Percentiles rank a stretch among this genome's conserved stretches.
These are phyloP conservation scores for Pterostichus madidus DNA, from an alignment of 2,888 invertebrate species.

Conservation along the genomic window DNA sequence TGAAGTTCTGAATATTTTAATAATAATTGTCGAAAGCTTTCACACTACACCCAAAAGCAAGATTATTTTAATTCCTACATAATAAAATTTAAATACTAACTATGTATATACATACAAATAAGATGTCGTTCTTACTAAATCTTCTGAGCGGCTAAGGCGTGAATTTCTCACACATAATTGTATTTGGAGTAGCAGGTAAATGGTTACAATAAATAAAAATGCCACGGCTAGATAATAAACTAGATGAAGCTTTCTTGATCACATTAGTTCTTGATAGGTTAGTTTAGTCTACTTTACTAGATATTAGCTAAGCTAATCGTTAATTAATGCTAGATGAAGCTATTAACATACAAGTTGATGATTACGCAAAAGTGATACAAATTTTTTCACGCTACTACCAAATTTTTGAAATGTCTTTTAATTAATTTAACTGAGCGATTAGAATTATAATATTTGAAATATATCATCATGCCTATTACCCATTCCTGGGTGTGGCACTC, in stretches of 20 bases:
- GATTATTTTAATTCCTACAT: conserved; percentile 47
- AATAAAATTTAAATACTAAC: conserved; percentile 55
- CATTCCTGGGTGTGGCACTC: no score
- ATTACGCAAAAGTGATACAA: conserved; percentile 38
- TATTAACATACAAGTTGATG: conserved; percentile 37
- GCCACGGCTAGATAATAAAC: conserved; percentile 17
- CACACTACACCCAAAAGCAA: conserved; percentile 31
- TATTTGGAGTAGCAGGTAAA: conserved; percentile 7
- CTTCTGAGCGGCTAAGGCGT: conserved; percentile 14
- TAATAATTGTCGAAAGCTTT: conserved; percentile 46
- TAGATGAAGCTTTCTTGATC: conserved; percentile 10
- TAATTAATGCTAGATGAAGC: conserved; percentile 20
- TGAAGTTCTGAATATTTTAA: conserved; percentile 40
- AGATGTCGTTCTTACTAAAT: conserved; percentile 1
- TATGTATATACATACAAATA: conserved; percentile 14
- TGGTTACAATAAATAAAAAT: conserved; percentile 16
- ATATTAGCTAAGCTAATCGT: conserved; percentile 46
- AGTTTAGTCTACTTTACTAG: conserved; percentile 13
- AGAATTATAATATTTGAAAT: no score
- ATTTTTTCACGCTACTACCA: conserved; percentile 38
- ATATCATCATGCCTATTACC: no score
- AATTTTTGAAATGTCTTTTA: no score
- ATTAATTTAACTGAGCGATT: no score
- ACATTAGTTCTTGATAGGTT: conserved; percentile 25
- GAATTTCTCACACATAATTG: conserved; percentile 28